These are phyloP conservation scores for Stegostoma tigrinum DNA, from an alignment of 2,113 vertebrate genomes.

Conservation along the genomic window DNA sequence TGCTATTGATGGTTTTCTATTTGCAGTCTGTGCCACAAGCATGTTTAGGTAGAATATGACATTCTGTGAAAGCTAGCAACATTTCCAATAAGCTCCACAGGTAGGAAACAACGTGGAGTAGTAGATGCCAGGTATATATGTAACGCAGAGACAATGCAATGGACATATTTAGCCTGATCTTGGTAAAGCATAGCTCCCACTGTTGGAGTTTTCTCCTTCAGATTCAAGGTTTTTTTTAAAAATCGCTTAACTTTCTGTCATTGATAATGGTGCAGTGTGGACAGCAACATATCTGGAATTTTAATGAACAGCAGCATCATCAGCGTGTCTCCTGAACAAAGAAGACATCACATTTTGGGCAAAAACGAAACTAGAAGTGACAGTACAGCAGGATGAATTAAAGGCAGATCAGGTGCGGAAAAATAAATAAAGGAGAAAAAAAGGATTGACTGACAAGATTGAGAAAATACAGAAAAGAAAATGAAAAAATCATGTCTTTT, in stretches of 20 bases:
- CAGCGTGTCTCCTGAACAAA: neutral
- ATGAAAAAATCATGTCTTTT: too few relatives aligned
- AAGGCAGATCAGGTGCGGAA: neutral
- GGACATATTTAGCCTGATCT: neutral
- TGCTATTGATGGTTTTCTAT: neutral
- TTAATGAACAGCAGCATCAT: neutral
- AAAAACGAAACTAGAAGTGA: neutral
- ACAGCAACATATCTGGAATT: neutral
- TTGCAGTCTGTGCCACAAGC: neutral
- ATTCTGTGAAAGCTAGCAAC: neutral
- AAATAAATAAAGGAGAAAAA: neutral
- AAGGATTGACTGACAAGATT: neutral
- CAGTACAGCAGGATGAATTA: neutral
- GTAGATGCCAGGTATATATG: neutral
- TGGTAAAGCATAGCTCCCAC: neutral
- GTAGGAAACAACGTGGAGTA: neutral
- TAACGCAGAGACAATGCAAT: neutral
- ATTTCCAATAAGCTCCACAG: neutral
- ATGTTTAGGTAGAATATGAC: neutral
- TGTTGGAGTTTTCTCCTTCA: neutral
- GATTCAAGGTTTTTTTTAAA: neutral
- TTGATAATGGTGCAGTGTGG: neutral
- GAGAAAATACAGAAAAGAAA: neutral
- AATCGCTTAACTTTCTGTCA: neutral
- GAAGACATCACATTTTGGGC: too few relatives aligned